Percentiles rank a stretch among this genome's conserved stretches.
Conservation (phyloP, 2,113 vertebrate species). For the Pandion haliaetus region DNA sequence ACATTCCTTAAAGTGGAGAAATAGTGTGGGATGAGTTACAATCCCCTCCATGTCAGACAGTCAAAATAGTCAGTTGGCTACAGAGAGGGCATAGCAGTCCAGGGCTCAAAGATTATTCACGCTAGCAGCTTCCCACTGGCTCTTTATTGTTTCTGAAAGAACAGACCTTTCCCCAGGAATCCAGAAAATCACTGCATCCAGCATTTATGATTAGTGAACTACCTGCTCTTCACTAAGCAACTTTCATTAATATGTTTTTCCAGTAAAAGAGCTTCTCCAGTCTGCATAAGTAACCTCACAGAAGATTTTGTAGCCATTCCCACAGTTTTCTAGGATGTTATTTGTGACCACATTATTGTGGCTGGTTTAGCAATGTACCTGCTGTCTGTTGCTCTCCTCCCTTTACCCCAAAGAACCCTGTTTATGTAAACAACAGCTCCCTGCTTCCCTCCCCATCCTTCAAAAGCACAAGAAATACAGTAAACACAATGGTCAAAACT, state of each 20-base stretch:
- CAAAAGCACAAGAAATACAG: background rate
- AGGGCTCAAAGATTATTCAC: background rate
- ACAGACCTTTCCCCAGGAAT: background rate
- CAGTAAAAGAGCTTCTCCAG: background rate
- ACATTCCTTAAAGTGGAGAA: background rate
- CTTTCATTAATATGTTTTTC: background rate
- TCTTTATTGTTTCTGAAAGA: background rate
- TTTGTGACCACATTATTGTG: background rate
- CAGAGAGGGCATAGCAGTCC: background rate
- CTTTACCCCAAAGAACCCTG: background rate
- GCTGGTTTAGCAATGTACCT: background rate
- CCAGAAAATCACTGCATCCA: background rate
- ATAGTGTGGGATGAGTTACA: background rate
- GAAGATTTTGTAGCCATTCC: background rate
- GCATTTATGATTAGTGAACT: background rate
- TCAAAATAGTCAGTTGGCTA: background rate
- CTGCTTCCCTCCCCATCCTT: background rate
- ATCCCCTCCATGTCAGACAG: background rate
- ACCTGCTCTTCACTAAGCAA: background rate
- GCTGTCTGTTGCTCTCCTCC: background rate
- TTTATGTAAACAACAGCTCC: background rate
- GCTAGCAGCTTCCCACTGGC: background rate
- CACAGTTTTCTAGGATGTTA: background rate
- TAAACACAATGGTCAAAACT: background rate
- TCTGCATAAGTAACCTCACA: background rate